A percentile compares a stretch with the other conserved stretches of the same genome.
Evolutionary conservation across 1,140 invertebrate genomes (phyloP).

Genomic region (Heterodera schachtii): DNA sequence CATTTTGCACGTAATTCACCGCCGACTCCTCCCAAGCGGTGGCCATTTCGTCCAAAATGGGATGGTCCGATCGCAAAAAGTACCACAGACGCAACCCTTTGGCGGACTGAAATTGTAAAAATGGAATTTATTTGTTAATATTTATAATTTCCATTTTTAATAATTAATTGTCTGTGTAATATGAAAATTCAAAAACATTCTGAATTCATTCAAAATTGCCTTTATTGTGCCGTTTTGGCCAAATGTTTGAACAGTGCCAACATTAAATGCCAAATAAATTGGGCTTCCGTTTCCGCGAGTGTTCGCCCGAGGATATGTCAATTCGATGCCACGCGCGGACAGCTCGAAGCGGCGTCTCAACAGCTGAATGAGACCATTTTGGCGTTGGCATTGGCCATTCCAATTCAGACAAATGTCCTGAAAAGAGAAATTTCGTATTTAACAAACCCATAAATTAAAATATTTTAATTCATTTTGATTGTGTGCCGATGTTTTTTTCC

Average conservation of each 20-base stretch:
- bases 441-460: no score
- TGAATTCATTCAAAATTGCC: slow-evolving; percentile 20
- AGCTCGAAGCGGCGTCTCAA: slow-evolving; percentile 56
- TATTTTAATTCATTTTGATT: neutral
- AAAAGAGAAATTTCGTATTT: slow-evolving; percentile 20
- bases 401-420: slow-evolving; percentile 64
- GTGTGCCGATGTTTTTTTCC: neutral
- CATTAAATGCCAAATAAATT: slow-evolving; percentile 64
- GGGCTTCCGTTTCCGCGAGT: slow-evolving; percentile 55
- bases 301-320: slow-evolving; percentile 61
- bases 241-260: slow-evolving; percentile 62
- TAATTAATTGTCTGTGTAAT: neutral
- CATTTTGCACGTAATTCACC: slow-evolving; percentile 45
- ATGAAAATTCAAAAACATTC: neutral
- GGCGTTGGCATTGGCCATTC: slow-evolving; percentile 63
- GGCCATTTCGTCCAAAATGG: slow-evolving; percentile 53
- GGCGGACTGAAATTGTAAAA: slow-evolving; percentile 44
- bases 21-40: slow-evolving; percentile 59
- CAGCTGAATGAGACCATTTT: slow-evolving; percentile 58
- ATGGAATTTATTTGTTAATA: neutral
- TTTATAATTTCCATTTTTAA: slow-evolving; percentile 2
- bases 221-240: slow-evolving; percentile 57
- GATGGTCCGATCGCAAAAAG: slow-evolving; percentile 62
- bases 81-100: slow-evolving; percentile 63
- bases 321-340: slow-evolving; percentile 55